Conservation (phyloP, 2,797 vertebrate genomes). For the Takifugu rubripes region DNA sequence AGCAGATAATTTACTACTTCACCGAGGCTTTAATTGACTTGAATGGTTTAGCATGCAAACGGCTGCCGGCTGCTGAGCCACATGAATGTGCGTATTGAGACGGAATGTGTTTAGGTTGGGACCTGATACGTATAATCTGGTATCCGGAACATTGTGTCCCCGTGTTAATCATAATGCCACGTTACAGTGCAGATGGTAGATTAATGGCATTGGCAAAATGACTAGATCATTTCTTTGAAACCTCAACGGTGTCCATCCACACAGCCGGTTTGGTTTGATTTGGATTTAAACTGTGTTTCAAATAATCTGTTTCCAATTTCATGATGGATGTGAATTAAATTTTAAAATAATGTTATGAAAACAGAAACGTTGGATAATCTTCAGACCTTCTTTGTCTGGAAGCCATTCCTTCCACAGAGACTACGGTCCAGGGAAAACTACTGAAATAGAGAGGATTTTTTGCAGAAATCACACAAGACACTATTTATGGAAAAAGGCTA, state of each 20-base stretch:
- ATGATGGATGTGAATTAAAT: not conserved
- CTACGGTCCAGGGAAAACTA: constrained; percentile 5
- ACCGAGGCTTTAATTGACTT: constrained; percentile 60
- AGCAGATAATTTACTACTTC: constrained; percentile 58
- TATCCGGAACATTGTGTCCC: constrained; percentile 4
- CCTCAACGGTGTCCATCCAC: too few relatives aligned
- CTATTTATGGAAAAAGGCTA: not conserved
- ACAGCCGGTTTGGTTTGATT: too few relatives aligned
- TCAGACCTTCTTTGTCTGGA: not conserved
- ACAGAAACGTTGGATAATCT: constrained; percentile 1
- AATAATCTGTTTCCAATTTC: not conserved
- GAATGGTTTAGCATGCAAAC: constrained; percentile 61
- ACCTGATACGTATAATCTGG: constrained; percentile 34
- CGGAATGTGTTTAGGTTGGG: constrained; percentile 19
- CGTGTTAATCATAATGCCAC: too few relatives aligned
- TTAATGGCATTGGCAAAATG: too few relatives aligned
- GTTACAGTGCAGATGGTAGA: too few relatives aligned
- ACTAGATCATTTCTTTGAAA: too few relatives aligned
- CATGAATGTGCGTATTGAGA: constrained; percentile 57
- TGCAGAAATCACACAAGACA: not conserved
- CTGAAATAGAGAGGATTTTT: constrained; percentile 7
- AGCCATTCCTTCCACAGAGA: constrained; percentile 5
- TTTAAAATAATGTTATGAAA: not conserved
- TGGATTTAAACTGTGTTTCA: not conserved
- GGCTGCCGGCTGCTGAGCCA: constrained; percentile 43